Base-by-base conservation (phyloP, 2,888 invertebrate species). In the Drosophila niveifrons region DNA sequence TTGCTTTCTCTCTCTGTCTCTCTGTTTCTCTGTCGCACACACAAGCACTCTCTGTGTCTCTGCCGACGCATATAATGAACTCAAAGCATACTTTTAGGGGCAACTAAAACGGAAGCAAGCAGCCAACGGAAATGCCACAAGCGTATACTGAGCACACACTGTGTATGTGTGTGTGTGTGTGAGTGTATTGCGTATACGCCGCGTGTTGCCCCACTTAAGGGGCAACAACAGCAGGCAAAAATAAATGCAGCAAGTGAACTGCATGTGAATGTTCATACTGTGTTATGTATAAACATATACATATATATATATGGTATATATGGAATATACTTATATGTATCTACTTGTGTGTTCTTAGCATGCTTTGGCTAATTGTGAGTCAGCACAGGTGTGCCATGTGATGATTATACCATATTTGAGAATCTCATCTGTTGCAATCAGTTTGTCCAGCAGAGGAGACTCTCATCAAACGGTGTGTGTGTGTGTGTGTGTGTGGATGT, bases 81-180 rank as follows among this genome's bases (percentile, higher is more conserved):
- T 15, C 47, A 62, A 50, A 58, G 77, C 73, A 75, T 72, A 77
- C 77, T 77, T 77, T 67, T 50, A 77, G 75, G 75, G 10, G 46
- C 47, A 51, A 18, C 7, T 17, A 44, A 39, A 72, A 77, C 46
- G 59, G 53, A 72, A 46, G 36, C 52, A 39, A 23, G 17, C 58
- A 13, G 17, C 46, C 2, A 52, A 57, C 61, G 74, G 51, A 67
- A 72, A 34, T 41, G 51, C 63, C 74, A 43, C 28, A 15, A 39
- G 68, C 39, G 36, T 31, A 10, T n/a, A 28, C 31, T 17, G 44
- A n/a, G 36, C 10, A 7, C 11, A n/a, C 44, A 13, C 8, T 29
- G 8, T 2, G n/a, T 51, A 8, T n/a, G 15, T 44, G 3, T 28
- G 1, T 52, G 6, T 29, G 15, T 51, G n/a, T 34, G 31, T 4